Conservation (phyloP, 1,140 invertebrate genomes). For the Semibalanus balanoides region DNA sequence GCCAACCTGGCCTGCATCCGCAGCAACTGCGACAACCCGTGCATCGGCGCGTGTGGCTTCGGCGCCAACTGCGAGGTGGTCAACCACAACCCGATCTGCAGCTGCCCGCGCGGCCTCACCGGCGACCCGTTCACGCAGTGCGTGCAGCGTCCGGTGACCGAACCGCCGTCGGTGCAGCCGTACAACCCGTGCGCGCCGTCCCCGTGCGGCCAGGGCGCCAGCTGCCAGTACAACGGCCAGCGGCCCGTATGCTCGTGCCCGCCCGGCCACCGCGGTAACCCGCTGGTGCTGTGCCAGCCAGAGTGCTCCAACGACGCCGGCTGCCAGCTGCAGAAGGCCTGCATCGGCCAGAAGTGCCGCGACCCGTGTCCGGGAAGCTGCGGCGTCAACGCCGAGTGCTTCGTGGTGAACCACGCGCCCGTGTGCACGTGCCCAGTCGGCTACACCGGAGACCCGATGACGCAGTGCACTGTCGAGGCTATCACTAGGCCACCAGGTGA, state of each 20-base stretch:
- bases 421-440: conserved; percentile 27
- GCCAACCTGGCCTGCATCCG: conserved; percentile 41
- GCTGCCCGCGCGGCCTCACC: conserved; percentile 46
- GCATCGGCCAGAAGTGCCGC: conserved; percentile 27
- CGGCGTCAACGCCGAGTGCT: conserved; percentile 41
- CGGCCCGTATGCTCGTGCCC: conserved; percentile 35
- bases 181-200: conserved; percentile 43
- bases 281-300: conserved; percentile 22
- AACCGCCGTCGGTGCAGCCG: conserved; percentile 10
- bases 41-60: conserved; percentile 56
- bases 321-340: conserved; percentile 37
- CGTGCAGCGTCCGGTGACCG: conserved; percentile 16
- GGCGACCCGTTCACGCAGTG: conserved; percentile 41
- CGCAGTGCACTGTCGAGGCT: conserved; percentile 14
- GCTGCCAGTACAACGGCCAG: conserved; percentile 29
- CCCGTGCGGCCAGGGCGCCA: conserved; percentile 43
- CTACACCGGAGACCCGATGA: conserved; percentile 25
- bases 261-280: conserved; percentile 43
- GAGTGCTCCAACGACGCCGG: conserved; percentile 48
- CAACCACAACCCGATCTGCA: conserved; percentile 61
- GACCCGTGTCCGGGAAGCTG: conserved; percentile 23
- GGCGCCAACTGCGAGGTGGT: conserved; percentile 50
- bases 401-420: conserved; percentile 37
- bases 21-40: conserved; percentile 61
- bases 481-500: neutral